Base-by-base conservation (phyloP, 1,140 invertebrate genomes). In the Trinorchestia longiramus region DNA sequence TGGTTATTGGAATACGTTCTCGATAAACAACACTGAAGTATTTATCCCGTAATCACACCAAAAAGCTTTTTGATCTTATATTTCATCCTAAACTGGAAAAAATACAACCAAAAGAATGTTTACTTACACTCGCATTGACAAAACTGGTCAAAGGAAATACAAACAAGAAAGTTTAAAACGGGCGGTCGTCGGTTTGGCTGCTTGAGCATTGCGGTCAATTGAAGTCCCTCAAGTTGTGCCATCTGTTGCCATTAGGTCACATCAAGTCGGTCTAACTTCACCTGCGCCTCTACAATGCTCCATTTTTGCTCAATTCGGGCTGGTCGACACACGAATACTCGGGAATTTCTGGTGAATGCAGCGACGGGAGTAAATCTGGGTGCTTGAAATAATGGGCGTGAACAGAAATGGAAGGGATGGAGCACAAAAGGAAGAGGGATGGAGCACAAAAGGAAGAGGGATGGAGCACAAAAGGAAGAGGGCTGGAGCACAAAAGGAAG, bases 231-330 rank as follows among this genome's bases (percentile, higher is more conserved):
- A 77, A 36, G 62, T 77, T 77, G 62, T 11, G 11, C 62, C 62
- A 77, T 77, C 62, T 77, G 62, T 77, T 77, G 62, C 62, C 62
- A 77, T 77, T 77, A 77, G 62, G 62, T 77, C 62, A 77, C 62
- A 77, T 77, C 62, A 28, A 77, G 62, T 11, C 62, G 8, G 62
- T 36, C 15, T 77, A 77, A 77, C 62, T 77, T 36, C 62, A 77
- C 62, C 62, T 77, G 62, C 62, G 62, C 6, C 62, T 28, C 62
- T 23, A 36, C 62, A 28, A 77, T 28, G 62, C 28, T 77, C 62
- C 62, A 77, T 28, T 77, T 77, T 36, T 77, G 62, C 28, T 36
- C 62, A 77, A 77, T 28, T 77, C 28, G 62, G 62, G 62, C 15
- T 23, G 1, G 15, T 23, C 11, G 1, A 36, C 62, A 23, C 62